Conservation (phyloP, 2,797 vertebrate species). For the Helarctos malayanus region DNA sequence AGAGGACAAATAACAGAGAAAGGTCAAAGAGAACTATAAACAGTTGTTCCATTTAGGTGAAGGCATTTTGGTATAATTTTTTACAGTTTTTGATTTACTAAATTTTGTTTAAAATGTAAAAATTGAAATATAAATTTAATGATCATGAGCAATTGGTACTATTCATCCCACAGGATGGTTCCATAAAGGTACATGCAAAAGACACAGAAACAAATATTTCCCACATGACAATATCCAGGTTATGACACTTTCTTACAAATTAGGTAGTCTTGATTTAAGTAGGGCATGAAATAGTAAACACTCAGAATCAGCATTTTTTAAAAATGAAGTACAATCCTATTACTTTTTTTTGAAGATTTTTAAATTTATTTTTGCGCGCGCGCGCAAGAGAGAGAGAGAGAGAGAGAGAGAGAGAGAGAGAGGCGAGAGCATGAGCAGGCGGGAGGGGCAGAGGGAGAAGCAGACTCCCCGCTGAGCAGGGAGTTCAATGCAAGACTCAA, state of each 20-base stretch:
- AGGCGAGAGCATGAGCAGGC: no score
- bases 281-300: constrained; percentile 26
- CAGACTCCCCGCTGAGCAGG: not conserved
- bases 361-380: no score
- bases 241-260: not conserved
- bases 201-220: not conserved
- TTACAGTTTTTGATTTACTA: not conserved
- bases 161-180: not conserved
- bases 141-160: not conserved
- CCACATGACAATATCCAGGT: not conserved
- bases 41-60: not conserved
- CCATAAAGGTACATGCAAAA: not conserved
- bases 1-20: not conserved
- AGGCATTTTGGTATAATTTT: not conserved
- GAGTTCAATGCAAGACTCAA: not conserved
- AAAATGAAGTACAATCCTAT: no score
- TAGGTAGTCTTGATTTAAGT: not conserved
- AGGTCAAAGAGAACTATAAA: not conserved
- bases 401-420: no score
- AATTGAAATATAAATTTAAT: constrained; percentile 13
- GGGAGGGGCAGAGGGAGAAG: not conserved
- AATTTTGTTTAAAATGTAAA: constrained; percentile 40
- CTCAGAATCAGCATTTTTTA: constrained; percentile 16
- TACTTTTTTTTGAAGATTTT: no score
- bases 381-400: no score